Evolutionary conservation across 2,797 vertebrate species (phyloP).

Genomic region (Carduelis carduelis): DNA sequence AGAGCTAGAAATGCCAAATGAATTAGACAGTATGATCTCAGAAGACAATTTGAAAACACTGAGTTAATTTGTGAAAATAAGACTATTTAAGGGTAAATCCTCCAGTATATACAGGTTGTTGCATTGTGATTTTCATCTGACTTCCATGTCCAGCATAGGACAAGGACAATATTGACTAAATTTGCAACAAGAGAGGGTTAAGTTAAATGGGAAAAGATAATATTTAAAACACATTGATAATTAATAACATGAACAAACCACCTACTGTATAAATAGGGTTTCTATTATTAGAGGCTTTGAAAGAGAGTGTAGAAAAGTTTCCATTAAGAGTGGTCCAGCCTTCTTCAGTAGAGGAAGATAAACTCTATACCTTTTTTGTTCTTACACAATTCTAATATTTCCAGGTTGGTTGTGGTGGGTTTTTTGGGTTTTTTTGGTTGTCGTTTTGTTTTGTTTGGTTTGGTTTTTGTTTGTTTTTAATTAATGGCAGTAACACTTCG

Average conservation of each 20-base stretch:
- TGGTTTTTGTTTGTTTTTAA: not conserved
- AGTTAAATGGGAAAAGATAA: not conserved
- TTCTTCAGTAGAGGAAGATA: not conserved
- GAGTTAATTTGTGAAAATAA: not conserved
- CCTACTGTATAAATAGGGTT: not conserved
- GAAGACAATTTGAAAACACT: not conserved
- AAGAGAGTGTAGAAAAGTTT: not conserved
- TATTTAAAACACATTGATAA: not conserved
- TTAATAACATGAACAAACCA: not conserved
- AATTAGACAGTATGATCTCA: not conserved
- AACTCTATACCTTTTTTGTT: not conserved
- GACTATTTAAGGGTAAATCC: not conserved
- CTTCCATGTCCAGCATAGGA: not conserved
- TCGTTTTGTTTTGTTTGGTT: not conserved
- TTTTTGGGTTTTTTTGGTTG: not conserved
- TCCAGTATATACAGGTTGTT: not conserved
- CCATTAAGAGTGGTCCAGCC: not conserved
- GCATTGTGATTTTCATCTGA: not conserved
- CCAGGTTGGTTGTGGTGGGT: not conserved
- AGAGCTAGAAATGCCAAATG: not conserved
- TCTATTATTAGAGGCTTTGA: not conserved
- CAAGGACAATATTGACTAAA: not conserved
- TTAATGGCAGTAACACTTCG: not conserved
- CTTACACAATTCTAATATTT: not conserved
- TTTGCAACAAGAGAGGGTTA: not conserved